phyloP scores from a whole-genome alignment of 2,113 vertebrate genomes.

The Andinoacara biseriatus region DNA sequence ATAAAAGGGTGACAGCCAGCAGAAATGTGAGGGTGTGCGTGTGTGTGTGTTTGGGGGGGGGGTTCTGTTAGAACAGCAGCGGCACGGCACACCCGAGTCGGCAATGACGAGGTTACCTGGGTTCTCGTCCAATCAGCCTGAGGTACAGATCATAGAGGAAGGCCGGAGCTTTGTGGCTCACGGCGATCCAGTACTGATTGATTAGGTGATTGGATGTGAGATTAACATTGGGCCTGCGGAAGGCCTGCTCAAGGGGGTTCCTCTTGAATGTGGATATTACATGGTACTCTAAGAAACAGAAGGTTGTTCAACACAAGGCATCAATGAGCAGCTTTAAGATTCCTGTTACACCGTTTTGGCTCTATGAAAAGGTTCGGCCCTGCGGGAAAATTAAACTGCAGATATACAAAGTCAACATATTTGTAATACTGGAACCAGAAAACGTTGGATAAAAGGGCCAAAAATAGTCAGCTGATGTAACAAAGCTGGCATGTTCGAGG shows the following conservation, averaged over 20 bases:
- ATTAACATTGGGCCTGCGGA: conserved; percentile 99
- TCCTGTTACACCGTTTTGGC: neutral
- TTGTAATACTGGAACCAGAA: accelerated
- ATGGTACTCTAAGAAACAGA: conserved; percentile 98
- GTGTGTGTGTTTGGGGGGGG: neutral
- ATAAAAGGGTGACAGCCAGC: conserved; percentile 52
- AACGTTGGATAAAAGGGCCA: accelerated
- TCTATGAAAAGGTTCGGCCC: neutral
- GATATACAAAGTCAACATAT: neutral
- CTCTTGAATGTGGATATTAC: conserved; percentile 99
- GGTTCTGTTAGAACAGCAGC: conserved; percentile 32
- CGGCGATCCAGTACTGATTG: conserved; percentile 99
- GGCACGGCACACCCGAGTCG: conserved; percentile 19
- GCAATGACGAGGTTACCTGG: conserved; percentile 92
- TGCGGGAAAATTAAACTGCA: neutral
- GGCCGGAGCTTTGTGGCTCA: conserved; percentile 99
- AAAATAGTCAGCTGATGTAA: neutral
- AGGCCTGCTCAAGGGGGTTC: conserved; percentile 99
- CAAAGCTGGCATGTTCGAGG: neutral
- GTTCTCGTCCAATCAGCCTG: conserved; percentile 98
- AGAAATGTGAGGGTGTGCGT: conserved; percentile 11
- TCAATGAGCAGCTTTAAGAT: conserved; percentile 44
- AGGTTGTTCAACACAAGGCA: conserved; percentile 78
- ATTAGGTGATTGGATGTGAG: conserved; percentile 99
- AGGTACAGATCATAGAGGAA: conserved; percentile 99